Evolutionary conservation across 1,140 invertebrate genomes (phyloP).

Genomic region (Vanessa tameamea): DNA sequence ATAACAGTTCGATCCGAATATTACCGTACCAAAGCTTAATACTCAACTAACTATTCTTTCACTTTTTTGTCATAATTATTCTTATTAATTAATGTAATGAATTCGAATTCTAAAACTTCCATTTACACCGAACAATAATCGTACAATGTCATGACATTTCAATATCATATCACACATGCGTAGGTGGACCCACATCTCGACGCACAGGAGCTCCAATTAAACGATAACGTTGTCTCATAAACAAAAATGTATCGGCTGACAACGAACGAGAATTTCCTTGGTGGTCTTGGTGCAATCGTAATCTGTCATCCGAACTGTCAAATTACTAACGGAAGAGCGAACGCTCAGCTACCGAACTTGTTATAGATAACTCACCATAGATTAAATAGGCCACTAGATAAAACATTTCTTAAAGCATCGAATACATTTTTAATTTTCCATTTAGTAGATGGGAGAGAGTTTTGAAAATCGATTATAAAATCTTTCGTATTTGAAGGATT

Average conservation of each 20-base stretch:
- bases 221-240: slow-evolving; percentile 63
- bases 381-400: slow-evolving; percentile 33
- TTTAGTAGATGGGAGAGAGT: no score
- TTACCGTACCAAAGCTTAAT: no score
- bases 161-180: slow-evolving; percentile 16
- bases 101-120: not conserved
- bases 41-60: no score
- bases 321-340: slow-evolving; percentile 78
- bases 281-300: slow-evolving; percentile 70
- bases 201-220: slow-evolving; percentile 71
- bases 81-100: no score
- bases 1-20: no score
- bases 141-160: not conserved
- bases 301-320: slow-evolving; percentile 79
- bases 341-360: slow-evolving; percentile 77
- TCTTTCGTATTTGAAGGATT: no score
- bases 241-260: slow-evolving; percentile 70
- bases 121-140: not conserved
- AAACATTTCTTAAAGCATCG: not conserved
- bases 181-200: slow-evolving; percentile 45
- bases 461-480: no score
- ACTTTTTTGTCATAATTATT: no score
- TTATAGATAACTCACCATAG: slow-evolving; percentile 72
- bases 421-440: no score
- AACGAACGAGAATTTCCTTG: slow-evolving; percentile 63